Evolutionary conservation across 2,888 invertebrate genomes (phyloP).

Genomic region (Galerucella pusilla): DNA sequence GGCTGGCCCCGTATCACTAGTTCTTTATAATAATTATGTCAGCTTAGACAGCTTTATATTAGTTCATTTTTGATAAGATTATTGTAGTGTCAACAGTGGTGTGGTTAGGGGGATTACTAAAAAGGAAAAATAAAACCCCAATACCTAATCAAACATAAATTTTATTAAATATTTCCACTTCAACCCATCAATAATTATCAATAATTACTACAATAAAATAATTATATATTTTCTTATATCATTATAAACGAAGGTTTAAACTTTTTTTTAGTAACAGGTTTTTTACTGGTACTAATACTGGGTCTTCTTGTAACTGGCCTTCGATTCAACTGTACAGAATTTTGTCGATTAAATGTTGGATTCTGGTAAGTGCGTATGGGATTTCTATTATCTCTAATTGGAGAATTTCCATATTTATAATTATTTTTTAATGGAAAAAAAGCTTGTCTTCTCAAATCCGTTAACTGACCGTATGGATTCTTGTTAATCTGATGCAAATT

Average conservation of each 20-base stretch:
- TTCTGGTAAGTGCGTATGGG: neutral
- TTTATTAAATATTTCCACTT: no score
- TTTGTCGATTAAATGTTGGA: neutral
- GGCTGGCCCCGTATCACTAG: no score
- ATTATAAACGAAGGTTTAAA: constrained; percentile 24
- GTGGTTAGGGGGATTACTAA: no score
- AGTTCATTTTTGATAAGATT: no score
- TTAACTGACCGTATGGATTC: neutral
- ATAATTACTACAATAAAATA: neutral
- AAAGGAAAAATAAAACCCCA: no score
- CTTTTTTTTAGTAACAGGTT: constrained; percentile 17
- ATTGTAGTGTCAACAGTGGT: no score
- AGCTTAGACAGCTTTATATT: no score
- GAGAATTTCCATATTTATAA: neutral
- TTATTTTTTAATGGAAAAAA: constrained; percentile 14
- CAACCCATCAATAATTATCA: no score
- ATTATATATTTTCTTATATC: neutral
- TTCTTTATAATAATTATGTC: no score
- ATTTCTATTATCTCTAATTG: constrained; percentile 3
- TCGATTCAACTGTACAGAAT: neutral
- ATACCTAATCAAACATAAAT: no score
- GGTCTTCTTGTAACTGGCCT: constrained; percentile 7
- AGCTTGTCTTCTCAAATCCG: constrained; percentile 13
- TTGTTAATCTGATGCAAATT: neutral
- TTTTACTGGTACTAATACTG: neutral